Evolutionary conservation across 2,797 vertebrate genomes (phyloP), one percentile per base, ranked within the genome.

Genomic region (Sebastes paucispinis): DNA sequence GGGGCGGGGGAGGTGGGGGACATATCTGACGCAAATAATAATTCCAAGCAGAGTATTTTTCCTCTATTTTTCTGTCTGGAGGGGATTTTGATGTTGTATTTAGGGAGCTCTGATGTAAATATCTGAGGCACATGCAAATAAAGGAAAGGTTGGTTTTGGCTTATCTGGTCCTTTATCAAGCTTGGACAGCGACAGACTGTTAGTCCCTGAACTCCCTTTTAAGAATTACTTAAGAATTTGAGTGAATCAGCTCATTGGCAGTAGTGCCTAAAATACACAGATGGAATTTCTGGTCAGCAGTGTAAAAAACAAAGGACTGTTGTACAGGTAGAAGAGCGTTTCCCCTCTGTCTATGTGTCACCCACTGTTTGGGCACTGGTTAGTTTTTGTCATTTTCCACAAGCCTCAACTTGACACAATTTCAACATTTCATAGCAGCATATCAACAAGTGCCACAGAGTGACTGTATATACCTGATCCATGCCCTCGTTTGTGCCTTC

Each of bases 391-490:
- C 10, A 18, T 70, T 70, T 68, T 54, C 58, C 18, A 64, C 55
- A 70, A 25, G 59, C 66, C 31, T 63, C 18, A 63, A 24, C 74
- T n/a, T 39, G 27, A 69, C 69, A 0, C 1, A 4, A 32, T 90
- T 80, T 55, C 65, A 29, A 71, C 77, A 86, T 60, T 47, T 77
- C 32, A 50, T 32, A n/a, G 32, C 6, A 18, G 14, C 8, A 12
- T 50, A 77, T 77, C 67, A 60, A 29, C 50, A 52, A 29, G 50
- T 59, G 25, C 34, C 55, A 36, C 52, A 24, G 12, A 39, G 12
- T 73, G 20, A 84, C 7, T 4, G 78, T 87, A 77, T 50, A 14
- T 47, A 79, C 87, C 47, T 79, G 84, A 79, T 71, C 4, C 0
- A 0, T 57, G 34, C 39, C 14, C 25, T 57, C 18, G 14, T 29